Evolutionary conservation across 2,888 invertebrate genomes (phyloP).

Genomic region (Coelinius sp.): DNA sequence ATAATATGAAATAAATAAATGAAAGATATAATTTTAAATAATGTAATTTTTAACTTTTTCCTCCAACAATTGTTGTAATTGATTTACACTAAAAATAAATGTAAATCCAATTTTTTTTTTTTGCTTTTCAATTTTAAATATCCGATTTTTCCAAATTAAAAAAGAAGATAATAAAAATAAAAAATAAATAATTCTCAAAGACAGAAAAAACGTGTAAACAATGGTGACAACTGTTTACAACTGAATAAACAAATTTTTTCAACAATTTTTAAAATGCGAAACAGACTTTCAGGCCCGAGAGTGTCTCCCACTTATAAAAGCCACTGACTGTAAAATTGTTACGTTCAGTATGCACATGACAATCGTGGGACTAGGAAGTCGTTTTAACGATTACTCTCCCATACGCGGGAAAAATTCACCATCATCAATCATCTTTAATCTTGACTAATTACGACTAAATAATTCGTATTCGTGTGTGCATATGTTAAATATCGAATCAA

Average conservation of each 20-base stretch:
- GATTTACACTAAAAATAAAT: too few species aligned
- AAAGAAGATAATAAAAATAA: too few species aligned
- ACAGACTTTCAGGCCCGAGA: neutral
- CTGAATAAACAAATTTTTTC: neutral
- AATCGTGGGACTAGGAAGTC: constrained; percentile 37
- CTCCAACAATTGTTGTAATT: too few species aligned
- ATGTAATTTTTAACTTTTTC: too few species aligned
- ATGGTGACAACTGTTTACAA: neutral
- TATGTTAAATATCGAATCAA: neutral
- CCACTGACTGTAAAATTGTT: constrained; percentile 54
- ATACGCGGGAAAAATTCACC: neutral
- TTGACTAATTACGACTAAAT: too few species aligned
- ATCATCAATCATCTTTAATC: neutral
- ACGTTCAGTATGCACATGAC: constrained; percentile 57
- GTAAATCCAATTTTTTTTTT: too few species aligned
- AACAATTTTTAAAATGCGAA: neutral
- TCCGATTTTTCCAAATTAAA: too few species aligned
- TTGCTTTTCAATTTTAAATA: too few species aligned
- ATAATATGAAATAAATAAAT: too few species aligned
- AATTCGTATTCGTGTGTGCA: neutral
- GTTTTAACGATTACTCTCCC: constrained; percentile 5
- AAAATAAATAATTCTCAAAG: too few species aligned
- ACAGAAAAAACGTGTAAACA: too few species aligned
- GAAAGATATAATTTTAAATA: too few species aligned
- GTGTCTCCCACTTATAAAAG: constrained; percentile 60